phyloP scores from a whole-genome alignment of 2,797 vertebrate species.

The Glossophaga mutica region DNA sequence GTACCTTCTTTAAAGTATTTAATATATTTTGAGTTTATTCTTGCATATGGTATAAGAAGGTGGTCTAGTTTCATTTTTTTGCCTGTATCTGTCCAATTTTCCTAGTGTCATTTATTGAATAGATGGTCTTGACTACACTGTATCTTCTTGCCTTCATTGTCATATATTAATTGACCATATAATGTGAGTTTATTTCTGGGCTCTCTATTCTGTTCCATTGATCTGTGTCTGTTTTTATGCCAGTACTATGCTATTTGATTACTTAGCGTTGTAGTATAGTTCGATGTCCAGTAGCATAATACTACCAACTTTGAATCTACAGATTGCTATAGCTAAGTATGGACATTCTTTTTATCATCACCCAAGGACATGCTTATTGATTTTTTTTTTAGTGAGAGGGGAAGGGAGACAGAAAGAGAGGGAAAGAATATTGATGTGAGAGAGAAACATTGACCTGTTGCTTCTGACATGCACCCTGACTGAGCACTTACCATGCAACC shows the following conservation, averaged over 20 bases:
- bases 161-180: not conserved
- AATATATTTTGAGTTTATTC: not conserved
- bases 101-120: not conserved
- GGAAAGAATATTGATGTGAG: too few relatives aligned
- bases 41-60: not conserved
- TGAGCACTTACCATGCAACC: too few relatives aligned
- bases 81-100: not conserved
- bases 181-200: not conserved
- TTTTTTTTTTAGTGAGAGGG: too few relatives aligned
- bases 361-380: too few relatives aligned
- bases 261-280: not conserved
- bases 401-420: too few relatives aligned
- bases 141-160: not conserved
- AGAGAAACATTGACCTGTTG: too few relatives aligned
- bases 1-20: not conserved
- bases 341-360: too few relatives aligned
- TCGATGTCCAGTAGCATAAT: not conserved
- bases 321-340: too few relatives aligned
- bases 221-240: not conserved
- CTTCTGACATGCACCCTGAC: too few relatives aligned
- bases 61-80: not conserved
- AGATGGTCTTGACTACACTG: not conserved
- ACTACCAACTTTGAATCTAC: not conserved
- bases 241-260: not conserved
- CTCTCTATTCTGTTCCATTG: not conserved